Conservation (phyloP, 1,140 invertebrate species). For the Formica exsecta region DNA sequence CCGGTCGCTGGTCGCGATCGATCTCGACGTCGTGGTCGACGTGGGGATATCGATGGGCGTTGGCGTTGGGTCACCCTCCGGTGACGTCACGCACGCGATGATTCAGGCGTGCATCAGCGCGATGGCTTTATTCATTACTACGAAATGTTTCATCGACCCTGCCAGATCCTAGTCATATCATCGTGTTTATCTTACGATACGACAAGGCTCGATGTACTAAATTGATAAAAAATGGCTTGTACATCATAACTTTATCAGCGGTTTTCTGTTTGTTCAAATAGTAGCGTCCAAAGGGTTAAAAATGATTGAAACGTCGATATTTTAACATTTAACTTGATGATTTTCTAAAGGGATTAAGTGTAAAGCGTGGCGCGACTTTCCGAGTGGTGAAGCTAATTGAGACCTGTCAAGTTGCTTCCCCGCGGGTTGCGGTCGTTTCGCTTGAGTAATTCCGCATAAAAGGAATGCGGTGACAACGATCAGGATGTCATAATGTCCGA, state of each 20-base stretch:
- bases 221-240: no score
- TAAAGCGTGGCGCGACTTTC: background rate
- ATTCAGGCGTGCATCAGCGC: slow-evolving; percentile 32
- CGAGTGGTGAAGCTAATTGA: slow-evolving; percentile 23
- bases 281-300: background rate
- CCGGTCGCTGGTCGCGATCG: slow-evolving; percentile 59
- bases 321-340: background rate
- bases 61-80: slow-evolving; percentile 3
- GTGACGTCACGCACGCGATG: slow-evolving; percentile 42
- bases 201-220: background rate
- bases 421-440: slow-evolving; percentile 67
- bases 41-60: slow-evolving; percentile 35
- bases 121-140: background rate
- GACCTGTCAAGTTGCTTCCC: background rate
- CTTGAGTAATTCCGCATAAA: slow-evolving; percentile 83
- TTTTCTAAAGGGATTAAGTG: background rate
- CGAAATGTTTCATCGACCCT: background rate
- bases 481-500: slow-evolving; percentile 81
- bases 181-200: background rate
- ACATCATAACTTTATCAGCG: background rate
- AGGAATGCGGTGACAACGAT: slow-evolving; percentile 85
- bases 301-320: background rate
- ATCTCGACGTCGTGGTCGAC: slow-evolving; percentile 41
- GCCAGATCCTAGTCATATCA: background rate
- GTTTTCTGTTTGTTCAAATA: background rate